phyloP scores from a whole-genome alignment of 2,888 invertebrate genomes.

The Cosmia pyralina region DNA sequence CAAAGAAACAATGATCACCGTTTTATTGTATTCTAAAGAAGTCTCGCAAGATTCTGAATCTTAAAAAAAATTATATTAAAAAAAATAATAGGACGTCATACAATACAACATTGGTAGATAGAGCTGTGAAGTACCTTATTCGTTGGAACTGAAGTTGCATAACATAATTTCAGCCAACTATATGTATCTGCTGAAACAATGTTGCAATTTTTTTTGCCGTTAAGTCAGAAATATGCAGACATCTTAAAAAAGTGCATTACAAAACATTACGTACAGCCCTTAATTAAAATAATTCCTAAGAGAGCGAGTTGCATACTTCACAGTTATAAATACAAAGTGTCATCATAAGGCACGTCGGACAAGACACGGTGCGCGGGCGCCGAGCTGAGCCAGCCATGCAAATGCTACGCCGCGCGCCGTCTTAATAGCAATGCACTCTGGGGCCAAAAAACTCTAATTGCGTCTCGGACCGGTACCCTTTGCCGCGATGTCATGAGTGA shows the following conservation, averaged over 20 bases:
- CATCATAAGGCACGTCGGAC: conserved; percentile 65
- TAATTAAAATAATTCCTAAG: conserved; percentile 44
- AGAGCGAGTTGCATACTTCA: conserved; percentile 57
- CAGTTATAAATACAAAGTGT: conserved; percentile 68
- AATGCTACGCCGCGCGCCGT: conserved; percentile 67
- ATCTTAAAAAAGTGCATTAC: conserved; percentile 23
- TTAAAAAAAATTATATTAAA: no score
- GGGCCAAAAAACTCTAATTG: conserved; percentile 70
- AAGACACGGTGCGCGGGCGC: conserved; percentile 55
- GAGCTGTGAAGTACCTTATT: neutral
- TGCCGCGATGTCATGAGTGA: conserved; percentile 66
- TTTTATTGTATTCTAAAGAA: conserved; percentile 16
- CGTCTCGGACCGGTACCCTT: conserved; percentile 65
- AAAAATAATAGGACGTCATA: neutral
- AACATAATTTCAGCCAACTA: neutral
- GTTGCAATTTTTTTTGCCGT: neutral
- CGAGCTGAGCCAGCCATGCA: conserved; percentile 68
- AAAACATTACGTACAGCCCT: conserved; percentile 14
- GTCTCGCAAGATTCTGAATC: neutral
- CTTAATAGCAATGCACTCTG: conserved; percentile 67
- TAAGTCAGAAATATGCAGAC: neutral
- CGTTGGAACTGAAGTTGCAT: neutral
- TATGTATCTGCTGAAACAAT: neutral
- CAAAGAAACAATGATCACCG: conserved; percentile 17
- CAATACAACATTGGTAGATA: neutral